Percentiles rank a stretch among this genome's conserved stretches.
phyloP scores from a whole-genome alignment of 2,888 invertebrate species.

The Folsomia candida region DNA sequence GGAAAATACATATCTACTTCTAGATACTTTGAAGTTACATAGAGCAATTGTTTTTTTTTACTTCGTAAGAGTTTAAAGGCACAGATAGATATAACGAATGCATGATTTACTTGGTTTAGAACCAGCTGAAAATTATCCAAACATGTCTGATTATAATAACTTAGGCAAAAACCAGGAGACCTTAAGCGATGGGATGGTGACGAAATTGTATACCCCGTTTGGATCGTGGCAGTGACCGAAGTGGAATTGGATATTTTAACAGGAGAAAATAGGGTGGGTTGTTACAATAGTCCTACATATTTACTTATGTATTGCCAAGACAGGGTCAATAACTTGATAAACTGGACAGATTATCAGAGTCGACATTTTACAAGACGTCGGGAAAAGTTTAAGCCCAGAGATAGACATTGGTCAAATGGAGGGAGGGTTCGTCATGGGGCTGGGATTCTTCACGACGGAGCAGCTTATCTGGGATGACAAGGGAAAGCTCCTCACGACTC shows the following conservation, averaged over 20 bases:
- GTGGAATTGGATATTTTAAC: slow-evolving; percentile 73
- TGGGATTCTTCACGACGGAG: slow-evolving; percentile 55
- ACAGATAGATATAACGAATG: too few relatives aligned
- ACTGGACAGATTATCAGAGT: slow-evolving; percentile 39
- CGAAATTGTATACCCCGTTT: slow-evolving; percentile 51
- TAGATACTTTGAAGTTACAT: too few relatives aligned
- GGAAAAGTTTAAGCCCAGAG: slow-evolving; percentile 51
- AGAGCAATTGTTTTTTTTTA: too few relatives aligned
- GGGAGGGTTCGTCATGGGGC: slow-evolving; percentile 56
- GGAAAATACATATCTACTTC: too few relatives aligned
- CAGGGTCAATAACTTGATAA: not conserved
- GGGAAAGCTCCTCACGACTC: slow-evolving; percentile 54
- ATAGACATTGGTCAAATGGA: slow-evolving; percentile 56
- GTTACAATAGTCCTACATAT: not conserved
- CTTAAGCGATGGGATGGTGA: too few relatives aligned
- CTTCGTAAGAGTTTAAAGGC: too few relatives aligned
- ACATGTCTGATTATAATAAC: too few relatives aligned
- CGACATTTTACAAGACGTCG: slow-evolving; percentile 50
- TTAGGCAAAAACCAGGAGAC: too few relatives aligned
- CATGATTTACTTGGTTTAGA: too few relatives aligned
- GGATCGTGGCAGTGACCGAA: slow-evolving; percentile 53
- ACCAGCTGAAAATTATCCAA: too few relatives aligned
- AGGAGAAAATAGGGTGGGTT: slow-evolving; percentile 55
- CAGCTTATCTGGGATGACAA: slow-evolving; percentile 54
- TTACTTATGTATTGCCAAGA: not conserved